These are phyloP conservation scores for Zeugodacus cucurbitae DNA, from an alignment of 1,140 invertebrate genomes.

Conservation along the genomic window DNA sequence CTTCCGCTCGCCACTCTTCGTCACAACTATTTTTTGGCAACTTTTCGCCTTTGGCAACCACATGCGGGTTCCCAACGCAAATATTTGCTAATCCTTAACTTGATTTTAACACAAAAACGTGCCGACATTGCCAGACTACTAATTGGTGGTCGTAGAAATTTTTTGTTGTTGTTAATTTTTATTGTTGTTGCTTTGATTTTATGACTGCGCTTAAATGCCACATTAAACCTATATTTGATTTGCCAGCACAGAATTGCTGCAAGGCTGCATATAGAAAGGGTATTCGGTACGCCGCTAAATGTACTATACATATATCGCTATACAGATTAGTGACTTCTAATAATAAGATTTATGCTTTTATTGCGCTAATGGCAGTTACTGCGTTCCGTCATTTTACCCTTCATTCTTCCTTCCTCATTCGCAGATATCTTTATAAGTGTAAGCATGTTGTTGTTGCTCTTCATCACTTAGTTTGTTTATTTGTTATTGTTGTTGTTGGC, in stretches of 20 bases:
- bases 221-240: conserved; percentile 19
- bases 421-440: neutral
- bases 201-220: conserved; percentile 27
- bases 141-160: conserved; percentile 12
- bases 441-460: neutral
- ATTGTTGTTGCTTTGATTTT: neutral
- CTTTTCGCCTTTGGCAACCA: neutral
- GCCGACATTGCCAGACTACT: neutral
- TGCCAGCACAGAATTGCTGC: neutral
- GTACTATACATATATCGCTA: neutral
- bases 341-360: conserved; percentile 38
- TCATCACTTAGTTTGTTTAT: neutral
- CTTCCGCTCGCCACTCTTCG: neutral
- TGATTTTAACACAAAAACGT: neutral
- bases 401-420: neutral
- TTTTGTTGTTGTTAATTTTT: neutral
- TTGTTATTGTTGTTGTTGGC: neutral
- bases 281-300: too few relatives aligned
- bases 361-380: conserved; percentile 12
- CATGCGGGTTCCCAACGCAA: neutral
- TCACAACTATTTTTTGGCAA: neutral
- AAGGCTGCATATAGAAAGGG: neutral
- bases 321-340: conserved; percentile 22
- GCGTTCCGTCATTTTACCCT: neutral
- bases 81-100: conserved; percentile 29